Evolutionary conservation across 2,113 vertebrate species (phyloP).

Genomic region (Ellobius talpinus): DNA sequence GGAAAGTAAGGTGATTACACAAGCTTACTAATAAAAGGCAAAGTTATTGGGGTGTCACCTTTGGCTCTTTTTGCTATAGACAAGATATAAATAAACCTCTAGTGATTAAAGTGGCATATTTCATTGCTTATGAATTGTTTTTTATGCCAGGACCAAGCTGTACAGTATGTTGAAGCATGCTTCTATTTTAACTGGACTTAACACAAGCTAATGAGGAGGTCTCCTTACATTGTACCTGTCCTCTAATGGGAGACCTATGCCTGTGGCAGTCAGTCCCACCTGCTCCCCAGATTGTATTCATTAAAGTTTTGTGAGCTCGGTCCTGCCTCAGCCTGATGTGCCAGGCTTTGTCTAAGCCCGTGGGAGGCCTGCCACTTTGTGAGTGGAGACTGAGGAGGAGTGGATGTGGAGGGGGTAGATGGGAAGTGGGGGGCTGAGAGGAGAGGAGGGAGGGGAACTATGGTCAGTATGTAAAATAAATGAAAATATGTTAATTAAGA

Average conservation of each 20-base stretch:
- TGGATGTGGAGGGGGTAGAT: background rate
- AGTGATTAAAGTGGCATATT: background rate
- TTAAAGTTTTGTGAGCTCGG: background rate
- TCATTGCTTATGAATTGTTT: background rate
- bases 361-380: background rate
- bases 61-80: background rate
- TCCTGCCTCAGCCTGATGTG: background rate
- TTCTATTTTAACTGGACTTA: background rate
- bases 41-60: background rate
- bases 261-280: background rate
- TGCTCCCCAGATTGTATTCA: background rate
- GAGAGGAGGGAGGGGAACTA: background rate
- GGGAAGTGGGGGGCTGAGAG: too few species aligned
- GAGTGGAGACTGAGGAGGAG: background rate
- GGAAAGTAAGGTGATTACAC: too few species aligned
- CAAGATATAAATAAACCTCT: too few species aligned
- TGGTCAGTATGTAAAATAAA: background rate
- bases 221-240: background rate
- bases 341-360: too few species aligned
- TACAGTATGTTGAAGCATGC: background rate
- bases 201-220: background rate
- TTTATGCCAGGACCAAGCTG: background rate
- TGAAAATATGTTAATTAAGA: background rate
- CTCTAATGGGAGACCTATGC: background rate
- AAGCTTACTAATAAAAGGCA: too few species aligned